Conservation (phyloP, 2,888 invertebrate genomes). For the Megamerina dolium region DNA sequence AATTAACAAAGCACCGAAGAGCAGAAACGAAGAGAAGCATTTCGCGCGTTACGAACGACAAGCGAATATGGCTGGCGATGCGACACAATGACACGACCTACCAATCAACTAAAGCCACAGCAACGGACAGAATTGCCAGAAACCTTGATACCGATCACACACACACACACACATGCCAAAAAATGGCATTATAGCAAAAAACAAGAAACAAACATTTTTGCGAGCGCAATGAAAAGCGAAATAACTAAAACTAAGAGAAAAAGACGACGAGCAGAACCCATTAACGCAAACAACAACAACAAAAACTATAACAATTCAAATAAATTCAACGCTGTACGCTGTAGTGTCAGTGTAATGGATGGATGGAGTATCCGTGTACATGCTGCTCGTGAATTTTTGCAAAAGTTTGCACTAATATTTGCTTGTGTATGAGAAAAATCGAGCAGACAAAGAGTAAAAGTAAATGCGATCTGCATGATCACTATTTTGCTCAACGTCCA, state of each 20-base stretch:
- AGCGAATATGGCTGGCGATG: background rate
- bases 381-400: too few relatives aligned
- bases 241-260: constrained; percentile 3
- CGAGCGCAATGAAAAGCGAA: constrained; percentile 7
- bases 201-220: constrained; percentile 13
- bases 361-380: too few relatives aligned
- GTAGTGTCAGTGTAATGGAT: too few relatives aligned
- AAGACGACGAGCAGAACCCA: background rate
- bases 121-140: constrained; percentile 44
- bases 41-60: too few relatives aligned
- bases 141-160: constrained; percentile 45
- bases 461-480: too few relatives aligned
- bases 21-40: too few relatives aligned
- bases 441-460: too few relatives aligned
- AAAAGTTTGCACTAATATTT: too few relatives aligned
- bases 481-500: too few relatives aligned
- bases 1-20: too few relatives aligned
- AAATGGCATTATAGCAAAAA: constrained; percentile 8
- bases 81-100: constrained; percentile 33
- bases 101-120: constrained; percentile 39
- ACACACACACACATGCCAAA: constrained; percentile 11
- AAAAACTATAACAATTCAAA: constrained; percentile 9
- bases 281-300: constrained; percentile 4
- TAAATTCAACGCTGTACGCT: constrained; percentile 8
- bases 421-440: too few relatives aligned